Conservation (phyloP, 2,888 invertebrate species). For the Cloeon dipterum region DNA sequence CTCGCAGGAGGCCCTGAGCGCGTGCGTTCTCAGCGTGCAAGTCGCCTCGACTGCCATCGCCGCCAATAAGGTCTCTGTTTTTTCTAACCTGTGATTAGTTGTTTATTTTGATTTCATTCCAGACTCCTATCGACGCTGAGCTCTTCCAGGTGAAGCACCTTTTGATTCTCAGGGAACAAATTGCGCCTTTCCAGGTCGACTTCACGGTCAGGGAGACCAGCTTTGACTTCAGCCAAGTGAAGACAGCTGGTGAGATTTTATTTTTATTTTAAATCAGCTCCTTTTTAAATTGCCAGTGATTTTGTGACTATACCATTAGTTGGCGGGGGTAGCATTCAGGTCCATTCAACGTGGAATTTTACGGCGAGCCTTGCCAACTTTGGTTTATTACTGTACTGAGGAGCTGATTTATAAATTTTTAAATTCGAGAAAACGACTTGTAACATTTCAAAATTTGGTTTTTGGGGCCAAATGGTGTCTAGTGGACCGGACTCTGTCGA, state of each 20-base stretch:
- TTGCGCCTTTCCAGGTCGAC: slow-evolving; percentile 92
- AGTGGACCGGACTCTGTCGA: too few species aligned
- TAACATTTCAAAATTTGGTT: too few species aligned
- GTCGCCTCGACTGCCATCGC: slow-evolving; percentile 60
- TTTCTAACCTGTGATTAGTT: not conserved
- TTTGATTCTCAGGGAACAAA: slow-evolving; percentile 88
- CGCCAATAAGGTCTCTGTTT: slow-evolving; percentile 30
- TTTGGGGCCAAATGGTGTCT: too few species aligned
- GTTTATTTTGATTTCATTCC: slow-evolving; percentile 9
- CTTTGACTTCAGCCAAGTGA: slow-evolving; percentile 82
- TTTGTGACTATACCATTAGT: too few species aligned
- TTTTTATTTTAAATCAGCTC: too few species aligned
- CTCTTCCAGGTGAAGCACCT: slow-evolving; percentile 97
- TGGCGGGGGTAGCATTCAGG: too few species aligned
- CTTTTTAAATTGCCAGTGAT: too few species aligned
- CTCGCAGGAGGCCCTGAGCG: slow-evolving; percentile 83
- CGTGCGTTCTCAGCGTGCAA: slow-evolving; percentile 78
- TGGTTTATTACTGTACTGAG: too few species aligned
- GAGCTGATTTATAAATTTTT: too few species aligned
- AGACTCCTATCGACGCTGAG: slow-evolving; percentile 72
- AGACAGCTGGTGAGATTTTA: slow-evolving; percentile 39
- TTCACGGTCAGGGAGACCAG: slow-evolving; percentile 81
- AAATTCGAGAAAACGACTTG: too few species aligned
- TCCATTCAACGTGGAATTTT: too few species aligned
- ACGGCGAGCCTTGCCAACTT: too few species aligned